Evolutionary conservation across 2,888 invertebrate genomes (phyloP).

Genomic region (Parapristionchus giblindavisi): DNA sequence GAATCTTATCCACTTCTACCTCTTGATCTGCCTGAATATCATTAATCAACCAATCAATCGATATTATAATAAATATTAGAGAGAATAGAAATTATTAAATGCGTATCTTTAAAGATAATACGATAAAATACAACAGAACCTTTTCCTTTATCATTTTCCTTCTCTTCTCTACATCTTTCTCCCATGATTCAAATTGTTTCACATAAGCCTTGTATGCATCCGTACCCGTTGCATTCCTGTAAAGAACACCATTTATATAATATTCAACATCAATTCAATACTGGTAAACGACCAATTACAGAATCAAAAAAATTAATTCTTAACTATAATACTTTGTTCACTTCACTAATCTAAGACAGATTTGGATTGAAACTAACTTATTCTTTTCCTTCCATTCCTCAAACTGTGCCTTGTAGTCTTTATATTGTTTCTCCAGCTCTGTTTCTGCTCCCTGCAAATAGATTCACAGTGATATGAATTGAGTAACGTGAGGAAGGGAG

Average conservation of each 20-base stretch:
- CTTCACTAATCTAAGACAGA: too few species aligned
- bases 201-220: conserved; percentile 67
- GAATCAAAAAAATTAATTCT: conserved; percentile 2
- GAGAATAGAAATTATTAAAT: neutral
- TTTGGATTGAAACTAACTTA: conserved; percentile 47
- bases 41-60: neutral
- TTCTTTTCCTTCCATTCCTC: conserved; percentile 68
- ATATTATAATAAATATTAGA: neutral
- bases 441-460: conserved; percentile 50
- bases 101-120: neutral
- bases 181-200: conserved; percentile 66
- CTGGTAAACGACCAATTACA: conserved; percentile 5
- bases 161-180: conserved; percentile 64
- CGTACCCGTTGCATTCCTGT: conserved; percentile 62
- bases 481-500: neutral
- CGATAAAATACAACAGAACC: conserved; percentile 35
- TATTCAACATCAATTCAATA: too few species aligned
- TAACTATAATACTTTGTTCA: conserved; percentile 13
- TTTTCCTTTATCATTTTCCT: conserved; percentile 54
- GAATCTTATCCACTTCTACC: conserved; percentile 22
- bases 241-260: too few species aligned
- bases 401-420: conserved; percentile 65
- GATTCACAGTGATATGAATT: neutral
- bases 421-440: conserved; percentile 67
- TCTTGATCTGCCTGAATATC: conserved; percentile 29